Percentiles rank a stretch among this genome's conserved stretches.
Conservation (phyloP, 2,113 vertebrate species). For the Stomatorhinus ivindoensis region DNA sequence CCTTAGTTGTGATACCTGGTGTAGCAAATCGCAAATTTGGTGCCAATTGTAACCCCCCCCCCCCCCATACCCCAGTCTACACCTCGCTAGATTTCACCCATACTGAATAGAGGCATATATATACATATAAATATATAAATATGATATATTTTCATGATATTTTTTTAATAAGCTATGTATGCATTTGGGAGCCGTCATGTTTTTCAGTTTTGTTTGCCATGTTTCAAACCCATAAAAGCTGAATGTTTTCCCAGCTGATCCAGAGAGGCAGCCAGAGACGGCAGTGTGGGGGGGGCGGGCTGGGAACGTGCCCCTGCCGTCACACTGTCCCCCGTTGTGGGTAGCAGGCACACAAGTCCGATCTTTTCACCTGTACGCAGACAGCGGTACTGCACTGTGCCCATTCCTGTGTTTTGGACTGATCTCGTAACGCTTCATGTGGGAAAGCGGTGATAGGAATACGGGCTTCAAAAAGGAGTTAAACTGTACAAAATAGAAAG, state of each 20-base stretch:
- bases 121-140: conserved; percentile 31
- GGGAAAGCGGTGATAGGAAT: conserved; percentile 54
- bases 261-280: background rate
- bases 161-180: conserved; percentile 55
- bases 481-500: conserved; percentile 61
- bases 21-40: conserved; percentile 9
- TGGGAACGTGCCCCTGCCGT: background rate
- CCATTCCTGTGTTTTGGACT: conserved; percentile 28
- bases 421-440: conserved; percentile 36
- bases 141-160: conserved; percentile 53
- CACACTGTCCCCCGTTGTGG: background rate
- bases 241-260: background rate
- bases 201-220: conserved; percentile 34
- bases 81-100: conserved; percentile 14
- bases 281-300: background rate
- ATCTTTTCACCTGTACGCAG: conserved; percentile 19
- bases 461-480: conserved; percentile 50
- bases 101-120: conserved; percentile 46
- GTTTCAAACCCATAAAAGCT: conserved; percentile 21
- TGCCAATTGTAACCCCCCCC: conserved; percentile 25
- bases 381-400: conserved; percentile 37
- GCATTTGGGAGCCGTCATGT: conserved; percentile 46
- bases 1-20: conserved; percentile 10
- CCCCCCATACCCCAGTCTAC: conserved; percentile 25
- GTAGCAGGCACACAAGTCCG: background rate